phyloP scores from a whole-genome alignment of 2,113 vertebrate genomes.

The Ochotona princeps region DNA sequence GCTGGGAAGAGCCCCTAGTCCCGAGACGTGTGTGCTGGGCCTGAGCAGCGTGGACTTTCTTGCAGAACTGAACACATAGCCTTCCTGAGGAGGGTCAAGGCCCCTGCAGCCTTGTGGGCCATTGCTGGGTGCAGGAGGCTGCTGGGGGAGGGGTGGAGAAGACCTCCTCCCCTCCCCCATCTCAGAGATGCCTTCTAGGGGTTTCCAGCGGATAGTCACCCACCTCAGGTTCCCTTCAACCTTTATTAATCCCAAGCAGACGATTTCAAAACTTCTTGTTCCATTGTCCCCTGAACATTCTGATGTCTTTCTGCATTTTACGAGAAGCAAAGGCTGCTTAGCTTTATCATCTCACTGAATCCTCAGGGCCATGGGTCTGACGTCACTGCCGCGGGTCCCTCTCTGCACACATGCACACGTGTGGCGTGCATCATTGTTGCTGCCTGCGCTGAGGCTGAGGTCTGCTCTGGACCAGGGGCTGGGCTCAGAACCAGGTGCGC shows the following conservation, averaged over 20 bases:
- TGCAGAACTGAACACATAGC: neutral
- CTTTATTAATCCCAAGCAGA: neutral
- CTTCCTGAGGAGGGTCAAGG: too few species aligned
- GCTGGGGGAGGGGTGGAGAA: neutral
- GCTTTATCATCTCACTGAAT: neutral
- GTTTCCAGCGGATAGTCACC: neutral
- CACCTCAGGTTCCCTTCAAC: neutral
- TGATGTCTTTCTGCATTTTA: neutral
- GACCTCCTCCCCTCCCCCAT: neutral
- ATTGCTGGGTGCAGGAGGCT: neutral
- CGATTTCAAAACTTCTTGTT: too few species aligned
- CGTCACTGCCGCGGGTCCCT: neutral
- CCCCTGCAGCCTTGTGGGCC: neutral
- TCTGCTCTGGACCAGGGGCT: accelerated
- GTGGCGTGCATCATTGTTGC: neutral
- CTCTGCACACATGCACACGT: neutral
- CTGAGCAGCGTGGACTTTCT: neutral
- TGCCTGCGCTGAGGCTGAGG: neutral
- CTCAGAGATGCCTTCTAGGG: neutral
- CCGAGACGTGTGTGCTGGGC: neutral
- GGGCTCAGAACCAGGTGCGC: neutral
- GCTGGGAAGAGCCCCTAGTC: neutral
- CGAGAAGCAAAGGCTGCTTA: neutral
- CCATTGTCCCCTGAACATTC: too few species aligned
- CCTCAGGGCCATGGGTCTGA: too few species aligned